Evolutionary conservation across 1,140 invertebrate species (phyloP), one percentile per base, ranked within the genome.

Genomic region (Panagrolaimus sp.): DNA sequence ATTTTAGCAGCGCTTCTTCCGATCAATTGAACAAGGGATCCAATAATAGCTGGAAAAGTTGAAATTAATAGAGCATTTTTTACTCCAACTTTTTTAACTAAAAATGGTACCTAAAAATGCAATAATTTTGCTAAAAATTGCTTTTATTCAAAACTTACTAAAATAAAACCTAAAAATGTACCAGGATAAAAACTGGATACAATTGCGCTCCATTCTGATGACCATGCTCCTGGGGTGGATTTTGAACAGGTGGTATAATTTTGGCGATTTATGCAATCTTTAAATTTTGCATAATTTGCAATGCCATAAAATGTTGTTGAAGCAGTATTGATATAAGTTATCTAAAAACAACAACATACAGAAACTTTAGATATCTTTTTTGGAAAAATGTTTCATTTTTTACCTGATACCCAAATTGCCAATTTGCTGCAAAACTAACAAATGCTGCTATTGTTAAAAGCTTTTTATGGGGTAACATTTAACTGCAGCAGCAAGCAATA

Each of bases 141-240:
- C n/a, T 20, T 27, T 20, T 20, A 20, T 20, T 57, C 20, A 20
- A 44, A 46, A 64, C 63, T 64, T 45, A 64, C 63, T 9, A 61
- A 23, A 20, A 67, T 45, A 61, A 67, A 67, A n/a, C 66, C 66
- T n/a, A 67, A 27, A 43, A 67, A 53, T 5, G 47, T 57, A 9
- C 66, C 66, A 48, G 66, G 66, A 67, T 67, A 67, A 23, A 67
- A 67, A n/a, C 48, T 57, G 9, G 66, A 53, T 16, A 67, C 66
- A 38, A 61, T 43, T 25, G 45, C 14, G 16, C 47, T 42, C 66
- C 66, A 67, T 27, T 61, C n/a, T 9, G 20, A n/a, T 2, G 31
- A 38, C 31, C 31, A 38, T 4, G 2, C 7, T 38, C 7, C 31
- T 38, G 31, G 31, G 2, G 2, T 38, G 2, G 31, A 4, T 2